Evolutionary conservation across 2,113 vertebrate species (phyloP), one percentile per base, ranked within the genome.

Genomic region (Melierax canorus): DNA sequence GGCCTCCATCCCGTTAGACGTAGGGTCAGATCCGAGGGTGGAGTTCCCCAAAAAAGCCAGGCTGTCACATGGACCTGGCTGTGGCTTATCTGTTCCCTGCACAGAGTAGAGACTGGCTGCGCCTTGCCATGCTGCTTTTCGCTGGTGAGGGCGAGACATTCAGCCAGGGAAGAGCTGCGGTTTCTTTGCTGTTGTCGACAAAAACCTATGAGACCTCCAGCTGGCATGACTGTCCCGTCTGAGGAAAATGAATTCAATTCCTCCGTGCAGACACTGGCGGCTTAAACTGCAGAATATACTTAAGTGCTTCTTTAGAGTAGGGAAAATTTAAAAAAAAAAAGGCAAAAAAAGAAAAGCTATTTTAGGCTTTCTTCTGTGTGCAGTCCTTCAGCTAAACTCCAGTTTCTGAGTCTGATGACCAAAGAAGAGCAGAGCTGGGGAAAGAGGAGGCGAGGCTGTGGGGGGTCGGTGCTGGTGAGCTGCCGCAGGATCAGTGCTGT

Each of bases 141-240:
- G 13, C 48, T 53, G 66, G 2, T 7, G 20, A 36, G 46, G 62
- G 29, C 1, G 5, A 30, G 38, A 58, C 1, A 6, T 55, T 41
- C 24, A 12, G 1, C 53, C 20, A 3, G 22, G 53, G 56, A 24
- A 46, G 45, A 55, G 39, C 51, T 53, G 20, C 30, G 8, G 3
- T 48, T 63, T 62, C 51, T 56, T 50, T 39, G 56, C 55, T 64
- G n/a, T 10, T 39, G 69, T 85, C 7, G 2, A 11, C 45, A 69
- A 56, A 90, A 93, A 7, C 19, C 53, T 53, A 6, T 0, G 6
- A 55, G 43, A 13, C 6, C 10, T 74, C 51, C 26, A 27, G 59
- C 46, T 5, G 4, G 10, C 16, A 3, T 0, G 0, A 1, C 56
- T 1, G 3, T 68, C 32, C 51, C 1, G 1, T 23, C 17, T 19